Conservation (phyloP, 2,113 vertebrate species). For the Megaleporinus macrocephalus region DNA sequence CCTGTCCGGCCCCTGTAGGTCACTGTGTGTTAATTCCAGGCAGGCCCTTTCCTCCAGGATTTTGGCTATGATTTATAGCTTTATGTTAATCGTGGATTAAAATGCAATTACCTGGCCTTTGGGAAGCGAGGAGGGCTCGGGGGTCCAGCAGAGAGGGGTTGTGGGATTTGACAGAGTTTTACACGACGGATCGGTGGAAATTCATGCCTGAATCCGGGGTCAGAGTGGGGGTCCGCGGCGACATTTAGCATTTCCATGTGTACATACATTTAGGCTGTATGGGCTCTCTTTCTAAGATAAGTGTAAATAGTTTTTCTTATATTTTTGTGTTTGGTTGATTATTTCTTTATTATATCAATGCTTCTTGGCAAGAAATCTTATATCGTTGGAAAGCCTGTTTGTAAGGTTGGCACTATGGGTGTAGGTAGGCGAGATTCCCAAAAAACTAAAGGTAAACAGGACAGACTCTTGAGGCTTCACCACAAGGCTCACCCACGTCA, state of each 20-base stretch:
- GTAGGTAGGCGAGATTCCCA: too few species aligned
- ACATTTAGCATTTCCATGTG: not conserved
- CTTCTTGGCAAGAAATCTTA: too few species aligned
- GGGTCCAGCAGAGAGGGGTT: not conserved
- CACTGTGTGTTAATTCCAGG: constrained; percentile 33
- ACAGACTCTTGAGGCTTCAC: too few species aligned
- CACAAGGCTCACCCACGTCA: too few species aligned
- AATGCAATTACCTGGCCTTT: constrained; percentile 39
- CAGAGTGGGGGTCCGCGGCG: not conserved
- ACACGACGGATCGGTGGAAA: not conserved
- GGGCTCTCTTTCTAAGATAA: too few species aligned
- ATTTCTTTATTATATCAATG: too few species aligned
- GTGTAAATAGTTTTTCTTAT: too few species aligned
- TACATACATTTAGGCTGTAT: not conserved
- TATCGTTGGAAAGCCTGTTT: too few species aligned
- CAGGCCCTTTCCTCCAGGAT: constrained; percentile 17
- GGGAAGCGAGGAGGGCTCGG: constrained; percentile 16
- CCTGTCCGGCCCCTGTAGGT: constrained; percentile 25
- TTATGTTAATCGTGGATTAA: constrained; percentile 47
- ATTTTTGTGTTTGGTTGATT: too few species aligned
- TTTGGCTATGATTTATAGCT: constrained; percentile 47
- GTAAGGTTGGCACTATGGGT: too few species aligned
- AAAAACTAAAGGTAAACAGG: too few species aligned
- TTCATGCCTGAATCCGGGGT: not conserved
- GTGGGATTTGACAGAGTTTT: not conserved